These are phyloP conservation scores for Himalopsyche anomala DNA, from an alignment of 2,888 invertebrate species.

Conservation along the genomic window DNA sequence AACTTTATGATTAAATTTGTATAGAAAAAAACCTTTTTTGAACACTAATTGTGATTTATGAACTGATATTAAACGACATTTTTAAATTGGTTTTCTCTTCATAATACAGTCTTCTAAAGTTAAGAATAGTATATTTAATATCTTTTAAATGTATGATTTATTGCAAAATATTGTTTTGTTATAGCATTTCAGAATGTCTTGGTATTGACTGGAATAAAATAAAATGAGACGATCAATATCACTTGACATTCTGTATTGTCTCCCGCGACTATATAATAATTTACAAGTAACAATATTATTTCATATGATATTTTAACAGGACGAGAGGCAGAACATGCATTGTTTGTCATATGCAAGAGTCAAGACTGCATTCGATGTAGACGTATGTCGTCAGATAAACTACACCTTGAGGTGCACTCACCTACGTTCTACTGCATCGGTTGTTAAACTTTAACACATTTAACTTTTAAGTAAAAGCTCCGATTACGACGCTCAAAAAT, in stretches of 20 bases:
- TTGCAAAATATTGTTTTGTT: no score
- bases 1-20: no score
- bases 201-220: neutral
- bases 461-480: no score
- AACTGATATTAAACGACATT: no score
- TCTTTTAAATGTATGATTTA: no score
- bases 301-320: neutral
- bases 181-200: no score
- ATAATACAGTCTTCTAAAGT: no score
- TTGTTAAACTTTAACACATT: neutral
- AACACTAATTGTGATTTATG: no score
- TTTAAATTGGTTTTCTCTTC: no score
- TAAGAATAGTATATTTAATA: no score
- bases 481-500: no score
- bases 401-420: constrained; percentile 14
- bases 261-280: neutral
- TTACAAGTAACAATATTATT: neutral
- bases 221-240: neutral
- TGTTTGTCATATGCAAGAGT: constrained; percentile 2
- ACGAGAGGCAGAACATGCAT: neutral
- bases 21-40: no score
- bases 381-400: constrained; percentile 24
- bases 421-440: neutral
- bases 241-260: neutral
- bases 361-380: constrained; percentile 15